Percentiles rank a stretch among this genome's conserved stretches.
These are phyloP conservation scores for Melanostigma gelatinosum DNA, from an alignment of 2,113 vertebrate genomes.

Conservation along the genomic window DNA sequence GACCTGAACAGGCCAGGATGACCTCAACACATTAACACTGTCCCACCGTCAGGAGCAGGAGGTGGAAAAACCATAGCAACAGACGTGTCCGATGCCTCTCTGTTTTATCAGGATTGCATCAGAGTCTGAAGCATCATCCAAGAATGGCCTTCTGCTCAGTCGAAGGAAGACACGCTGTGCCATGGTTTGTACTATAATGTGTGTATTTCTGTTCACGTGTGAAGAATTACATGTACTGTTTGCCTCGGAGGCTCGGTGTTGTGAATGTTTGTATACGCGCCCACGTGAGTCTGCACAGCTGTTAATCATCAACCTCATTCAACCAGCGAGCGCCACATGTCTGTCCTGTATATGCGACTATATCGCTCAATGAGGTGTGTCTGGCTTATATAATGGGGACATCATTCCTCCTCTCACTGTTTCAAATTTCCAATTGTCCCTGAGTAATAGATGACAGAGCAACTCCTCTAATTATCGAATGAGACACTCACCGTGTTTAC, in stretches of 20 bases:
- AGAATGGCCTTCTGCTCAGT: slow-evolving; percentile 29
- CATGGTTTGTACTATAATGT: slow-evolving; percentile 42
- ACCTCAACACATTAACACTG: background rate
- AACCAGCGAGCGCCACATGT: slow-evolving; percentile 19
- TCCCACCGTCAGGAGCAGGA: slow-evolving; percentile 21
- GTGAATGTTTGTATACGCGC: slow-evolving; percentile 21
- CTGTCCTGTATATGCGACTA: slow-evolving; percentile 2
- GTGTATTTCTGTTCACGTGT: slow-evolving; percentile 34
- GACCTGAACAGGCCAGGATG: slow-evolving; percentile 1
- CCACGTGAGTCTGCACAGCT: slow-evolving; percentile 20
- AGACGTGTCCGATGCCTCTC: slow-evolving; percentile 40
- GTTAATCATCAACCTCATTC: slow-evolving; percentile 61
- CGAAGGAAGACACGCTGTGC: slow-evolving; percentile 1
- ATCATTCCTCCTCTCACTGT: slow-evolving; percentile 34
- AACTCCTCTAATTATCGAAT: slow-evolving; percentile 5
- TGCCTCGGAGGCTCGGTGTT: background rate
- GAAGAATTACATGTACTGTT: slow-evolving; percentile 26
- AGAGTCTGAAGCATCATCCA: slow-evolving; percentile 21
- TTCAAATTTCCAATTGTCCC: slow-evolving; percentile 26
- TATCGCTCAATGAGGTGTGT: background rate
- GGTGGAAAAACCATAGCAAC: slow-evolving; percentile 69
- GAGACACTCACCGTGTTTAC: slow-evolving; percentile 14
- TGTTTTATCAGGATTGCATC: slow-evolving; percentile 50
- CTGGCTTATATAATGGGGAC: slow-evolving; percentile 23
- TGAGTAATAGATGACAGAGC: slow-evolving; percentile 33